Conservation (phyloP, 2,797 vertebrate genomes). For the Aplochiton taeniatus region DNA sequence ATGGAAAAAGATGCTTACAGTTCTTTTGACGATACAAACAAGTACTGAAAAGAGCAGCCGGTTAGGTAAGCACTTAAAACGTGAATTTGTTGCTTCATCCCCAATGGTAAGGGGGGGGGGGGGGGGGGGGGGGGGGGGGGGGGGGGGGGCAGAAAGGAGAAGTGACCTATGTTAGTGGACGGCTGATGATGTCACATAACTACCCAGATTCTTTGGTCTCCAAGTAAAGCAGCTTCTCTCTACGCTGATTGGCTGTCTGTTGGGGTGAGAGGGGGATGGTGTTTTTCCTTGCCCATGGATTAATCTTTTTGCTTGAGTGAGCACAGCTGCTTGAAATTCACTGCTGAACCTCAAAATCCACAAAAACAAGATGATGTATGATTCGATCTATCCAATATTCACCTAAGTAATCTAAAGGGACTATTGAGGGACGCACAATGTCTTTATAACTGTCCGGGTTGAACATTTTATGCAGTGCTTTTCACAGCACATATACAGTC, state of each 20-base stretch:
- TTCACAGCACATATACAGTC: too few relatives aligned
- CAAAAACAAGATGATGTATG: conserved; percentile 39
- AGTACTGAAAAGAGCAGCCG: not conserved
- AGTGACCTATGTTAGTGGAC: conserved; percentile 76
- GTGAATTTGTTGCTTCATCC: conserved; percentile 50
- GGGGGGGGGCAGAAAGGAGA: conserved; percentile 27
- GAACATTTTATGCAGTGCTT: too few relatives aligned
- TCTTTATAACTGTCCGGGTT: too few relatives aligned
- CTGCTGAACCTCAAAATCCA: conserved; percentile 39
- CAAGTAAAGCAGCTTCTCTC: conserved; percentile 69
- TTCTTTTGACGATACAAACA: conserved; percentile 11
- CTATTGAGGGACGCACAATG: too few relatives aligned
- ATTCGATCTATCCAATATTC: conserved; percentile 26
- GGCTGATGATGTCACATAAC: conserved; percentile 80
- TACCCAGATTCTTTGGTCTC: conserved; percentile 76
- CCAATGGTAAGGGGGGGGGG: conserved; percentile 17
- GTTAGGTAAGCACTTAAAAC: conserved; percentile 33
- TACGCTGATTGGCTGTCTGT: conserved; percentile 67
- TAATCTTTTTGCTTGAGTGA: conserved; percentile 68
- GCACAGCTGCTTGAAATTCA: conserved; percentile 51
- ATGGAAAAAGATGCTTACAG: not conserved
- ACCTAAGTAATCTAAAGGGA: not conserved
- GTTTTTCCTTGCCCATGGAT: conserved; percentile 61
- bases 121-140: conserved; percentile 16
- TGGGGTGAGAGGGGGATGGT: conserved; percentile 53